phyloP scores from a whole-genome alignment of 1,140 invertebrate genomes.

The Tetramorium simillimum region DNA sequence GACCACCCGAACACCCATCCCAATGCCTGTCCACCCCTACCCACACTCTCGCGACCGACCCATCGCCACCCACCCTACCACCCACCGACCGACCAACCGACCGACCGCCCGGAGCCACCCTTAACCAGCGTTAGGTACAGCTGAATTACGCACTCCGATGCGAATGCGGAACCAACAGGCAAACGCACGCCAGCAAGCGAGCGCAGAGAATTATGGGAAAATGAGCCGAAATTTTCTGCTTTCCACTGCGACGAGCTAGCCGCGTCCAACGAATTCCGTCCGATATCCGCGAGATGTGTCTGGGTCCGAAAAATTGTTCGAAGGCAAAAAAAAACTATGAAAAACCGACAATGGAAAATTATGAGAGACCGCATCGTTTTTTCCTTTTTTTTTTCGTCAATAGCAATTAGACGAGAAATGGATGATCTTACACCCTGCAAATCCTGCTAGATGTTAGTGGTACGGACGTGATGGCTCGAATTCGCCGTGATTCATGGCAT shows the following conservation, averaged over 20 bases:
- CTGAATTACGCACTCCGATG: conserved; percentile 80
- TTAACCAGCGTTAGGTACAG: conserved; percentile 76
- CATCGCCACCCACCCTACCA: conserved; percentile 57
- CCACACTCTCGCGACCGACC: conserved; percentile 68
- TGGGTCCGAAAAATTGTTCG: background rate
- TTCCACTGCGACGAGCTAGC: background rate
- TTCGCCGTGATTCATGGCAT: background rate
- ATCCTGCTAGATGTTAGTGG: background rate
- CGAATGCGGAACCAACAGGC: conserved; percentile 66
- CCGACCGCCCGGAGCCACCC: conserved; percentile 60
- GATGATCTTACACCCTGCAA: conserved; percentile 1
- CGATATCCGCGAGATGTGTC: conserved; percentile 25
- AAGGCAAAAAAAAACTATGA: background rate
- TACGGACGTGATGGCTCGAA: background rate
- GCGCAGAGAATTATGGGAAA: conserved; percentile 69
- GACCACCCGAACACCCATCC: conserved; percentile 62
- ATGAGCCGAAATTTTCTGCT: conserved; percentile 58
- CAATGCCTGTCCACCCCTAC: conserved; percentile 51
- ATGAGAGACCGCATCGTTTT: background rate
- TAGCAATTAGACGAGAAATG: background rate
- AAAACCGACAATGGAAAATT: background rate
- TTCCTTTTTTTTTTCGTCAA: background rate
- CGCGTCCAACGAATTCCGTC: background rate
- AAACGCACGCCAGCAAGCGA: conserved; percentile 50
- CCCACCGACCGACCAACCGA: conserved; percentile 56